Conservation (phyloP, 1,140 invertebrate species). For the Zophobas morio region DNA sequence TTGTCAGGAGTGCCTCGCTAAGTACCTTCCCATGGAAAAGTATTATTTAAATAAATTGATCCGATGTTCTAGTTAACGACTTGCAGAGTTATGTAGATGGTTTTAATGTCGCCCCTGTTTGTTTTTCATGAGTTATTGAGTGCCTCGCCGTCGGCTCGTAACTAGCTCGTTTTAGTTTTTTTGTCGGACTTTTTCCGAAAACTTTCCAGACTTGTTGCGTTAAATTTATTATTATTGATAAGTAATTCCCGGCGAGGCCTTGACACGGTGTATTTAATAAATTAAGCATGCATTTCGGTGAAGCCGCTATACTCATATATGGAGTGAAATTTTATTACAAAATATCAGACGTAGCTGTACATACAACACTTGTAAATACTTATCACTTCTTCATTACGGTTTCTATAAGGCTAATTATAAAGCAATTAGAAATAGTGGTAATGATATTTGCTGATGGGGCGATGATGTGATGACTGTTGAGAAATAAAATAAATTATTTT, state of each 20-base stretch:
- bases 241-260: slow-evolving; percentile 24
- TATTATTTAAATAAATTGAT: slow-evolving; percentile 52
- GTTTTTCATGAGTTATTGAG: slow-evolving; percentile 47
- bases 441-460: slow-evolving; percentile 3
- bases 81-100: slow-evolving; percentile 49
- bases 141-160: background rate
- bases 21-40: slow-evolving; percentile 48
- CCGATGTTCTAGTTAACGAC: slow-evolving; percentile 49
- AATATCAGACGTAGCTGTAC: slow-evolving; percentile 19
- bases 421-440: slow-evolving; percentile 15
- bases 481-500: slow-evolving; percentile 13
- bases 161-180: slow-evolving; percentile 1
- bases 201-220: slow-evolving; percentile 27
- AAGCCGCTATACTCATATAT: slow-evolving; percentile 40
- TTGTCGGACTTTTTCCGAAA: slow-evolving; percentile 6
- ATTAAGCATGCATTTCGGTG: slow-evolving; percentile 39
- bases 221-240: slow-evolving; percentile 38
- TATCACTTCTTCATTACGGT: slow-evolving; percentile 37
- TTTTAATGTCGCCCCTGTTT: slow-evolving; percentile 49
- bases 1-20: slow-evolving; percentile 39
- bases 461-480: slow-evolving; percentile 14
- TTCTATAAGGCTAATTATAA: slow-evolving; percentile 35
- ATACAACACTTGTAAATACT: slow-evolving; percentile 30
- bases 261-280: slow-evolving; percentile 39
- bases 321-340: slow-evolving; percentile 43